These are phyloP conservation scores for Parambassis ranga DNA, from an alignment of 2,797 vertebrate genomes.

Conservation along the genomic window DNA sequence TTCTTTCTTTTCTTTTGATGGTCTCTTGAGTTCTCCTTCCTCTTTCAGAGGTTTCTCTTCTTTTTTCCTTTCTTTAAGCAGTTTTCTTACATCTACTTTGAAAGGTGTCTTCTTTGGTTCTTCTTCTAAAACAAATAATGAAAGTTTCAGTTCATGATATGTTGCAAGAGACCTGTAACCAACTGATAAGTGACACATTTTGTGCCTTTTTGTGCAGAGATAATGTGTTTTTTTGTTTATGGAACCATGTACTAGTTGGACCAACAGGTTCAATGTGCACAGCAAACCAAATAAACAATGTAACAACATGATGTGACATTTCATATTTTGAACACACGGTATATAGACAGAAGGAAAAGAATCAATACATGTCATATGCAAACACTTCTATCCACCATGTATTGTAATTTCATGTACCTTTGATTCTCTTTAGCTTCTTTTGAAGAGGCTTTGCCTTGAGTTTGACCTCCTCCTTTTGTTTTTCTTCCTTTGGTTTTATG, in stretches of 20 bases:
- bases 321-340: background rate
- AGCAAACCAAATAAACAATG: background rate
- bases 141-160: background rate
- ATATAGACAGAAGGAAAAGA: no score
- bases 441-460: background rate
- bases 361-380: no score
- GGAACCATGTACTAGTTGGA: background rate
- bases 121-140: slow-evolving; percentile 35
- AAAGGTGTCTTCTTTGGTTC: background rate
- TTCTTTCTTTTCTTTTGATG: background rate
- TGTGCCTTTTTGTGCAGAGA: background rate
- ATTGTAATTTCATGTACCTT: slow-evolving; percentile 36
- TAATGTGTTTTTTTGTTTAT: background rate
- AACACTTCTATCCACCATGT: background rate
- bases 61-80: fast-evolving
- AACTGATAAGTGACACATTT: no score
- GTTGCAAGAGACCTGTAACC: no score
- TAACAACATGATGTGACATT: background rate
- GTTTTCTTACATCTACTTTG: background rate
- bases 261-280: no score
- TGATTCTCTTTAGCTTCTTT: slow-evolving; percentile 5
- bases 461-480: slow-evolving; percentile 7
- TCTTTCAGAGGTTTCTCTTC: background rate
- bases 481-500: slow-evolving; percentile 17
- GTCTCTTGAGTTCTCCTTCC: background rate